Percentiles rank a stretch among this genome's conserved stretches.
Conservation (phyloP, 2,797 vertebrate species). For the Coccyzus lansbergi region DNA sequence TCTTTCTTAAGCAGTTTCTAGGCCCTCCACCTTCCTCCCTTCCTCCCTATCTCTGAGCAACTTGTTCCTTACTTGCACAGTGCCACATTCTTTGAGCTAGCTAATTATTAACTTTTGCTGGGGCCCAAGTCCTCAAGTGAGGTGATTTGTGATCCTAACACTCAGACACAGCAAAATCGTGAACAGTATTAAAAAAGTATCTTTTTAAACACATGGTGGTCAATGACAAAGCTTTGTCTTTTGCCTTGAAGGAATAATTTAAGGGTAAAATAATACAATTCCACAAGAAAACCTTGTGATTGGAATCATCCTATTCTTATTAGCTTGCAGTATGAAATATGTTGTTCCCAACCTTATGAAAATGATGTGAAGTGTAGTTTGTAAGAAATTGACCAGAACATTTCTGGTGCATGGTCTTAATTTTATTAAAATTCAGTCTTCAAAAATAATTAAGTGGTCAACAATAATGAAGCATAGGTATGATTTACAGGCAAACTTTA, state of each 20-base stretch:
- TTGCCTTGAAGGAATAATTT: neutral
- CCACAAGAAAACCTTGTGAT: neutral
- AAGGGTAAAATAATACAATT: neutral
- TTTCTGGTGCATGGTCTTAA: neutral
- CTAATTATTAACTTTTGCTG: too few relatives aligned
- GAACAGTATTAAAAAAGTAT: neutral
- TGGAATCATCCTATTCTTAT: neutral
- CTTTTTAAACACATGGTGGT: neutral
- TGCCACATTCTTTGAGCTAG: too few relatives aligned
- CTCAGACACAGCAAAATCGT: rapidly evolving
- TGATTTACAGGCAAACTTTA: neutral
- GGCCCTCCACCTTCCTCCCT: too few relatives aligned
- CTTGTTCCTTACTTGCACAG: too few relatives aligned
- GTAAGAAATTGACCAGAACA: neutral
- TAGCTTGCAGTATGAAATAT: neutral
- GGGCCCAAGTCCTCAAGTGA: too few relatives aligned
- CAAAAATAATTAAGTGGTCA: neutral
- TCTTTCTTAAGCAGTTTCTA: too few relatives aligned
- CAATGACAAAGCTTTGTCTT: neutral
- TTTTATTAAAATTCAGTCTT: neutral
- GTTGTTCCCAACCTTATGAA: neutral
- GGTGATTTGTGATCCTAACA: too few relatives aligned
- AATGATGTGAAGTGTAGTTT: neutral
- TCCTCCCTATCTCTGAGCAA: too few relatives aligned
- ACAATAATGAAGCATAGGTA: neutral